Evolutionary conservation across 2,888 invertebrate species (phyloP).

Genomic region (Coleophora flavipennella): DNA sequence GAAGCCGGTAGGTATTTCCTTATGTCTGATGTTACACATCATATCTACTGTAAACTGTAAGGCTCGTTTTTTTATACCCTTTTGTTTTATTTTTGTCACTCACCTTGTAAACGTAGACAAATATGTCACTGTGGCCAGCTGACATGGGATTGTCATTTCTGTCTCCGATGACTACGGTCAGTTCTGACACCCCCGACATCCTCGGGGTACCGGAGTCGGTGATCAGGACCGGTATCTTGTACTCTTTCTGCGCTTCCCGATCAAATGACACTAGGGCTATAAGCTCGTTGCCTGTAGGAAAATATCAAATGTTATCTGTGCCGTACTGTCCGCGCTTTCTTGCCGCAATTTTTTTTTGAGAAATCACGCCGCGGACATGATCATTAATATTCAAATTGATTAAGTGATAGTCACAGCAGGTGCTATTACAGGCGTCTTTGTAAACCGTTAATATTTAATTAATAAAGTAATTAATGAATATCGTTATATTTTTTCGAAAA

Average conservation of each 20-base stretch:
- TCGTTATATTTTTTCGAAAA: too few relatives aligned
- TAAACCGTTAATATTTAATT: too few relatives aligned
- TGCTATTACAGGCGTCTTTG: too few relatives aligned
- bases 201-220: slow-evolving; percentile 86
- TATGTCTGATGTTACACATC: too few relatives aligned
- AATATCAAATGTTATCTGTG: slow-evolving; percentile 5
- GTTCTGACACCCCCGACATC: slow-evolving; percentile 84
- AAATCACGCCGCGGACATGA: too few relatives aligned
- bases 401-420: too few relatives aligned
- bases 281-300: slow-evolving; percentile 71
- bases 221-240: slow-evolving; percentile 90
- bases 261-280: slow-evolving; percentile 85
- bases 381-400: too few relatives aligned
- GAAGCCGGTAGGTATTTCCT: too few relatives aligned
- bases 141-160: slow-evolving; percentile 93
- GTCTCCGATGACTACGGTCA: slow-evolving; percentile 94
- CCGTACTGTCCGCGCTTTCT: background rate
- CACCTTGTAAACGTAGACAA: slow-evolving; percentile 95
- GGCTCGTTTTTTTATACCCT: too few relatives aligned
- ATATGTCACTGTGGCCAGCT: slow-evolving; percentile 90
- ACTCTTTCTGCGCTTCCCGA: slow-evolving; percentile 89
- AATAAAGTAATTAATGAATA: too few relatives aligned
- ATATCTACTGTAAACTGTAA: too few relatives aligned
- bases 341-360: too few relatives aligned
- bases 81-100: slow-evolving; percentile 7